Evolutionary conservation across 2,888 invertebrate genomes (phyloP), one percentile per base, ranked within the genome.

Genomic region (Cybosia mesomella): DNA sequence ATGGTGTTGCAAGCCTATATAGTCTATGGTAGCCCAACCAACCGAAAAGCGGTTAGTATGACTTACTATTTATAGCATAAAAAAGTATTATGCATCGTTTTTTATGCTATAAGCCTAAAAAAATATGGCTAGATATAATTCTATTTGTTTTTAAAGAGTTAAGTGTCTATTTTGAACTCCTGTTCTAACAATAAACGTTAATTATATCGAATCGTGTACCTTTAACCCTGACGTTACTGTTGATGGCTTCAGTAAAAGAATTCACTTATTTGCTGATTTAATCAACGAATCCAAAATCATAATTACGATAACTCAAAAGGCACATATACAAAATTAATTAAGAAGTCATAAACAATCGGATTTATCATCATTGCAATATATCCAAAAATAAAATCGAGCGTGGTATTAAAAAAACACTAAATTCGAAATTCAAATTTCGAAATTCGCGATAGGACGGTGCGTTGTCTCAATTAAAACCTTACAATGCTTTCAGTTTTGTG

Each of bases 351-450:
- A 64, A 70, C 55, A 64, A 61, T 59, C 28, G 55, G 68, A 67
- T 57, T 60, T 64, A 68, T 61, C 64, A 58, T 61, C 57, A 63
- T 64, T 73, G 67, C 68, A 70, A 75, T 64, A 64, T 66, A 71
- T 59, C 64, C 64, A 55, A 67, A 72, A 68, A 67, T 63, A 72
- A 72, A 68, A 62, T 58, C 28, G 39, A 68, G 34, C 62, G 64
- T n/a, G 59, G 61, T 67, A 61, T 64, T 39, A 67, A 80, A 83
- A 92, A 91, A 89, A 84, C 86, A 85, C 87, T 85, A 89, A 92
- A 92, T 90, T 92, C 90, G 89, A 92, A 93, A 89, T 89, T 89
- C 67, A 85, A 88, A 91, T 90, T 90, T 89, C 86, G 87, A 87
- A 88, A 87, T 88, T 92, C 86, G 90, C 90, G 87, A 89, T 89